Evolutionary conservation across 2,888 invertebrate genomes (phyloP).

Genomic region (Drepanosiphum platanoidis): DNA sequence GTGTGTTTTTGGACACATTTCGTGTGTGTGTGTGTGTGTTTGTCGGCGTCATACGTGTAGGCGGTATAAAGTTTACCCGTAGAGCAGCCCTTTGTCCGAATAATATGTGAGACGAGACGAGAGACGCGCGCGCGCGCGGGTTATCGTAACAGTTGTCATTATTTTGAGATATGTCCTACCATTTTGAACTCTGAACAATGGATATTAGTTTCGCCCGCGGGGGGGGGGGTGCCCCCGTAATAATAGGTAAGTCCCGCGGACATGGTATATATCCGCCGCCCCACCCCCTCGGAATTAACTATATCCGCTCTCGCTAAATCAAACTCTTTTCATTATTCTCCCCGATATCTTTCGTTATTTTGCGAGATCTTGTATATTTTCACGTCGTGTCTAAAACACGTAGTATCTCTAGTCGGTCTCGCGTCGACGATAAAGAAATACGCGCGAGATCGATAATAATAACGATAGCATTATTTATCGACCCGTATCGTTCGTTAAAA

Average conservation of each 20-base stretch:
- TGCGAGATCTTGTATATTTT: too few relatives aligned
- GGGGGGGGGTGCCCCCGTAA: not conserved
- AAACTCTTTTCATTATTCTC: not conserved
- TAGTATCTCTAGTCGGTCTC: too few relatives aligned
- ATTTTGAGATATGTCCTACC: slow-evolving; percentile 50
- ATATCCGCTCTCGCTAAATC: not conserved
- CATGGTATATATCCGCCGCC: not conserved
- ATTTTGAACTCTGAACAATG: slow-evolving; percentile 46
- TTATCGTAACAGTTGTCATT: slow-evolving; percentile 59
- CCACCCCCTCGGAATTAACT: not conserved
- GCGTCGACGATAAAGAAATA: too few relatives aligned
- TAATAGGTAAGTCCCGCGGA: not conserved
- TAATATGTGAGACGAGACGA: slow-evolving; percentile 44
- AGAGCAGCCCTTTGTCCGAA: slow-evolving; percentile 54
- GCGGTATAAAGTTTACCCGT: slow-evolving; percentile 45
- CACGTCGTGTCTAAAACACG: too few relatives aligned
- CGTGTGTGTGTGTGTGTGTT: not conserved
- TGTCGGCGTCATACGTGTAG: not conserved
- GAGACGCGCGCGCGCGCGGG: too few relatives aligned
- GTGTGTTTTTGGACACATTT: not conserved
- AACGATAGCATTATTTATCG: too few relatives aligned
- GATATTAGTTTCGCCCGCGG: slow-evolving; percentile 39
- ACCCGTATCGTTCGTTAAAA: too few relatives aligned
- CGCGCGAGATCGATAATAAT: too few relatives aligned
- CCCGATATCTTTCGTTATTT: not conserved